Percentiles rank a stretch among this genome's conserved stretches.
These are phyloP conservation scores for Oenanthe oenanthe DNA, from an alignment of 2,113 vertebrate genomes.

Conservation along the genomic window DNA sequence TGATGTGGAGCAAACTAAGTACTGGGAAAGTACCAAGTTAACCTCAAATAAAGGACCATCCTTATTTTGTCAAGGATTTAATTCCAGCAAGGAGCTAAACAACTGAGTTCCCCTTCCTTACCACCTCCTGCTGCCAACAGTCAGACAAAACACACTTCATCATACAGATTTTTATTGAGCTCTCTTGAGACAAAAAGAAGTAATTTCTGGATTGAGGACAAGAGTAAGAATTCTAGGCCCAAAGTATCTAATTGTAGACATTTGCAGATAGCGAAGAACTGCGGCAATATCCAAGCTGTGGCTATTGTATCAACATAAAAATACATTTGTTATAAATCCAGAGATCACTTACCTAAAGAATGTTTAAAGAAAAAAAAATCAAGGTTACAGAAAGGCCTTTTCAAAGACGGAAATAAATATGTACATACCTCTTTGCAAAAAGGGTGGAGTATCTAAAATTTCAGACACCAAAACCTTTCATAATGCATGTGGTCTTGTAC, in stretches of 20 bases:
- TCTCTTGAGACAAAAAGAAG: not conserved
- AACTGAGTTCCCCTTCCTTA: not conserved
- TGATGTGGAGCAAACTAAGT: not conserved
- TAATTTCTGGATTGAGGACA: not conserved
- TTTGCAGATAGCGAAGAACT: not conserved
- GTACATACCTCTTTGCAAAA: not conserved
- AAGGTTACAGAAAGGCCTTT: not conserved
- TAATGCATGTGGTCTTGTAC: not conserved
- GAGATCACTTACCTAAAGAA: not conserved
- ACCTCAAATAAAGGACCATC: not conserved
- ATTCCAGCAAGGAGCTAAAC: not conserved
- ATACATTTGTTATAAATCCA: not conserved
- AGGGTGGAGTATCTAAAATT: not conserved
- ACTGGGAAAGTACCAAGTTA: not conserved
- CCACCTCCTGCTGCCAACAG: not conserved
- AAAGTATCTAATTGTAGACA: not conserved
- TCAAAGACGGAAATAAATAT: not conserved
- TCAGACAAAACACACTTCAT: constrained; percentile 14
- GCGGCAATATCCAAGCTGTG: not conserved
- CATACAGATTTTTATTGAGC: not conserved
- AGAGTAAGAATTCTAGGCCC: not conserved
- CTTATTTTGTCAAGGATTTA: constrained; percentile 26
- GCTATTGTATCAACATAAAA: not conserved
- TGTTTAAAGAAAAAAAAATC: not conserved
- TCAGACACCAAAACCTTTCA: not conserved